Base-by-base conservation (phyloP, 2,888 invertebrate species). In the Volucella bombylans region DNA sequence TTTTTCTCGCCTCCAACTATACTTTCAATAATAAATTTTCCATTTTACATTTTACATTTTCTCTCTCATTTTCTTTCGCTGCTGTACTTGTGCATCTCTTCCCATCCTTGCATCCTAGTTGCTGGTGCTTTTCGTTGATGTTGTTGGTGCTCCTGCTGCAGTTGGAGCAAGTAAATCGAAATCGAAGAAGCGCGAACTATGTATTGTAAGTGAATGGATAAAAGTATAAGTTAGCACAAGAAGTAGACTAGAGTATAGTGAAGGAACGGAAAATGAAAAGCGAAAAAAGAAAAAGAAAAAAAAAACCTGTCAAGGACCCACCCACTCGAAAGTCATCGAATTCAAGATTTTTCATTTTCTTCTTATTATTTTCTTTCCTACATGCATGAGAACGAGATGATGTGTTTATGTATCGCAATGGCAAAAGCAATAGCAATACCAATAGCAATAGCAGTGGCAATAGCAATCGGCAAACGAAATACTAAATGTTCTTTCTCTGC, bases 151-250 rank as follows among this genome's bases (percentile, higher is more conserved):
- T 64, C 3, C 39, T 39, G 15, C 55, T 57, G 69, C 52, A 71
- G 73, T 83, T 68, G 77, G 76, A 76, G 81, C 72, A 81, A 81
- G 80, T 74, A 68, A 81, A 77, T 85, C 54, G 85, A 77, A 85
- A 85, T 85, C 81, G 85, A 85, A 85, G 76, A 85, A 85, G 85
- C 81, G 85, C 85, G 85, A 85, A 77, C 76, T 81, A 83, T 77
- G 64, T 77, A 81, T 81, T 81, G 67, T 81, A 81, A 81, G 80
- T 71, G 85, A 50, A 65, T 50, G 47, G 61, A 62, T 45, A 23
- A 31, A 31, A 31, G 31, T 31, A 31, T 31, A 31, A 31, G 31
- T 31, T 31, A 31, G 6, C 31, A 31, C 31, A 31, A 14, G 15
- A 15, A 55, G 50, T 43, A 45, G 39, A 54, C n/a, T 18, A 62